A percentile compares a stretch with the other conserved stretches of the same genome.
phyloP scores from a whole-genome alignment of 1,140 invertebrate genomes.

The Drosophila sp. region DNA sequence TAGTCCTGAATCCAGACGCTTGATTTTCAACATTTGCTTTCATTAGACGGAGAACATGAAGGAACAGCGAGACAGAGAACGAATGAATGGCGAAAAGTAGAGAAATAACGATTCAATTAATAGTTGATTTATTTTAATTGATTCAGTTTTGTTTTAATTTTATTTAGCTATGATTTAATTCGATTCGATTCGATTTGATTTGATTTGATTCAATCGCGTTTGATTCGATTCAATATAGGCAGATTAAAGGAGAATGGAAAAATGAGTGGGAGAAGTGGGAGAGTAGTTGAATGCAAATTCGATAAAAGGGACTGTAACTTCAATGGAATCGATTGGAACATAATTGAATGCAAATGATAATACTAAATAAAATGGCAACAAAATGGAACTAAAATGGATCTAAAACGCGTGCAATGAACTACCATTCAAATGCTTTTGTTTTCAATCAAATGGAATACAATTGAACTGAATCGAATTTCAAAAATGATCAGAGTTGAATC shows the following conservation, averaged over 20 bases:
- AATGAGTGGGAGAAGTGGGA: not conserved
- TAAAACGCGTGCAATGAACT: too few species aligned
- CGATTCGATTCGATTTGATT: not conserved
- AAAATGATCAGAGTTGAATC: too few species aligned
- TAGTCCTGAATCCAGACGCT: too few species aligned
- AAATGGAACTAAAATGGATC: too few species aligned
- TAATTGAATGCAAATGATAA: not conserved
- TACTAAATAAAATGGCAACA: too few species aligned
- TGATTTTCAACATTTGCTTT: slow-evolving; percentile 5
- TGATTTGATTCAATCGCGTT: not conserved
- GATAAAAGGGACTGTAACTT: too few species aligned
- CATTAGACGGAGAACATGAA: not conserved
- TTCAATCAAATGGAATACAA: not conserved
- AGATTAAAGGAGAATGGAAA: not conserved
- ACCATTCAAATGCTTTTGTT: too few species aligned
- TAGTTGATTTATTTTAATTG: slow-evolving; percentile 6
- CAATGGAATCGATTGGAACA: not conserved
- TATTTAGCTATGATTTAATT: slow-evolving; percentile 7
- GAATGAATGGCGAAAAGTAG: not conserved
- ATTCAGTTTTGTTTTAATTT: slow-evolving; percentile 8
- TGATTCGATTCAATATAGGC: not conserved
- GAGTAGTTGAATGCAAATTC: not conserved
- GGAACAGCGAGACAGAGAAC: not conserved
- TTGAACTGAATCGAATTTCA: too few species aligned
- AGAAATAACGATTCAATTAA: slow-evolving; percentile 11